A percentile compares a stretch with the other conserved stretches of the same genome.
Evolutionary conservation across 2,888 invertebrate genomes (phyloP).

Genomic region (Lissocephala sabroskyi): DNA sequence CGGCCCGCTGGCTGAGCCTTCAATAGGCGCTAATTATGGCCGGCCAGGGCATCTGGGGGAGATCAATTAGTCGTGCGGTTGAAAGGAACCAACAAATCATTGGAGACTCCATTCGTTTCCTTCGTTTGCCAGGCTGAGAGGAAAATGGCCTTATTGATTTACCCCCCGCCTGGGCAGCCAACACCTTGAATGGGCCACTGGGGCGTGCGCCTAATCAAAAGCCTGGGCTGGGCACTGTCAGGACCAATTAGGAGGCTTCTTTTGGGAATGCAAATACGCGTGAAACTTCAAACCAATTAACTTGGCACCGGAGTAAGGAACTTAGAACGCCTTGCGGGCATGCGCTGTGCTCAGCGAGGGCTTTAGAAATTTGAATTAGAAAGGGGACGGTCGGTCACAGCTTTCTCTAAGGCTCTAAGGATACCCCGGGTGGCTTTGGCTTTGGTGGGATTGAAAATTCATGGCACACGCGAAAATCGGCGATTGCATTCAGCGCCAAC

Average conservation of each 20-base stretch:
- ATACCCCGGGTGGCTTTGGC: conserved; percentile 15
- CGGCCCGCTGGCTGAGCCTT: conserved; percentile 14
- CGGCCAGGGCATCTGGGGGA: conserved; percentile 26
- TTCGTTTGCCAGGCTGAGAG: conserved; percentile 3
- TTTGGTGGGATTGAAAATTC: conserved; percentile 26
- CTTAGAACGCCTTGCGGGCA: conserved; percentile 56
- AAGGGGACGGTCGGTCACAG: conserved; percentile 25
- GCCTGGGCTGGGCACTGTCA: conserved; percentile 1
- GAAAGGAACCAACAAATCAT: not conserved
- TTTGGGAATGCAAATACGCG: conserved; percentile 42
- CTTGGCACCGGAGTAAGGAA: conserved; percentile 48
- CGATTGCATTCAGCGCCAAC: conserved; percentile 48
- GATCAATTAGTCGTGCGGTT: conserved; percentile 36
- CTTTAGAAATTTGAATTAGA: conserved; percentile 52
- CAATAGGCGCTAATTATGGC: conserved; percentile 54
- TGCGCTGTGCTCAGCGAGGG: conserved; percentile 18
- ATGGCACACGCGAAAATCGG: conserved; percentile 46
- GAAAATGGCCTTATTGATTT: no score
- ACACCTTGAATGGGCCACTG: conserved; percentile 35
- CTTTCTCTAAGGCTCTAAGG: conserved; percentile 40
- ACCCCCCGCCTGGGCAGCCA: conserved; percentile 35
- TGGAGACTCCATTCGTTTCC: not conserved
- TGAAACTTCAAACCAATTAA: conserved; percentile 59
- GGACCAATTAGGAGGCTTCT: conserved; percentile 15
- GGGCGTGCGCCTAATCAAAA: conserved; percentile 26